Percentiles rank a stretch among this genome's conserved stretches.
These are phyloP conservation scores for Chaetorhynchus papuensis DNA, from an alignment of 2,113 vertebrate genomes.

Conservation along the genomic window DNA sequence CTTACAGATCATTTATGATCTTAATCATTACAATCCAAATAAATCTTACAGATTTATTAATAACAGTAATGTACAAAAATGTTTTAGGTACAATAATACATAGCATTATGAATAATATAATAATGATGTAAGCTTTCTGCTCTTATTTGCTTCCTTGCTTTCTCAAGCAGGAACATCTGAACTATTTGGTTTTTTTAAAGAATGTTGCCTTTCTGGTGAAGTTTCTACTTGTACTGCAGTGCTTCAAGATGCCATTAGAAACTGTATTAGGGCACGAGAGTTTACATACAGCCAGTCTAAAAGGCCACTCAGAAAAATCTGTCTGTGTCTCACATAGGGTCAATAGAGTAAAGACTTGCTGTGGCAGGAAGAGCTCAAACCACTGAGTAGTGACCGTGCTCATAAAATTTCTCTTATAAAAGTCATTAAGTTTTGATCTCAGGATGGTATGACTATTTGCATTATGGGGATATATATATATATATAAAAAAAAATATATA, in stretches of 20 bases:
- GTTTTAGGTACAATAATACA: neutral
- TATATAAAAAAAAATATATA: no score
- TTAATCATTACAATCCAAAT: neutral
- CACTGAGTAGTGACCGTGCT: neutral
- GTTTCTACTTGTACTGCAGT: neutral
- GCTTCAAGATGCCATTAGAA: neutral
- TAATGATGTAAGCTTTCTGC: neutral
- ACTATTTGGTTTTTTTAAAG: neutral
- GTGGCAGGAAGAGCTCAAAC: neutral
- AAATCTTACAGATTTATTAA: neutral
- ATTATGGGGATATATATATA: neutral
- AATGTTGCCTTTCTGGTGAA: neutral
- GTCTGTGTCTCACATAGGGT: neutral
- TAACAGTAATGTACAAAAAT: neutral
- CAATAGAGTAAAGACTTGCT: neutral
- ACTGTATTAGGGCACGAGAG: neutral
- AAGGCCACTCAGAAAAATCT: neutral
- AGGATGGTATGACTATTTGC: neutral
- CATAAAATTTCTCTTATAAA: neutral
- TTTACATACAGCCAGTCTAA: neutral
- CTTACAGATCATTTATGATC: neutral
- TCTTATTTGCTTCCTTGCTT: neutral
- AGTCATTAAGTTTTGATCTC: neutral
- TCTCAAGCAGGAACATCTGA: neutral
- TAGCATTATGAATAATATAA: neutral